Evolutionary conservation across 1,140 invertebrate species (phyloP).

Genomic region (Campoletis sonorensis): DNA sequence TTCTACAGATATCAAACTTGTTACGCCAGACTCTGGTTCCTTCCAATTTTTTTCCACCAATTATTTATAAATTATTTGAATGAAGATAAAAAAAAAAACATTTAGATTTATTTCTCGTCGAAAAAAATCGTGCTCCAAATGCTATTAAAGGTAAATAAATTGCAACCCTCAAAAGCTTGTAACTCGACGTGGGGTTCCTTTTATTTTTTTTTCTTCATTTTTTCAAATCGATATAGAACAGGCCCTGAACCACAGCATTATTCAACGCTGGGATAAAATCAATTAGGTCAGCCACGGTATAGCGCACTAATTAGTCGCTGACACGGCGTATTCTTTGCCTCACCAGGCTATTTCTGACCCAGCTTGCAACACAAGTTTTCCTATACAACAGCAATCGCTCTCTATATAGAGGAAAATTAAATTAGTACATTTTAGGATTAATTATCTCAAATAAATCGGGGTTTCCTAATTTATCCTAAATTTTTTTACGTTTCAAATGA

Average conservation of each 20-base stretch:
- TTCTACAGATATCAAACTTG: too few relatives aligned
- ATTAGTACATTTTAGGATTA: neutral
- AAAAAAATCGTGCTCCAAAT: too few relatives aligned
- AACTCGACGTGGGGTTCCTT: neutral
- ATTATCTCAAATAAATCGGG: neutral
- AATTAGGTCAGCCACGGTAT: slow-evolving; percentile 38
- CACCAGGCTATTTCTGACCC: slow-evolving; percentile 7
- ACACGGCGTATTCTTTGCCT: slow-evolving; percentile 30
- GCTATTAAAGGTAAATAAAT: neutral
- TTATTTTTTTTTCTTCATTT: too few relatives aligned
- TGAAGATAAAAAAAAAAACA: too few relatives aligned
- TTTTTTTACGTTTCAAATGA: too few relatives aligned
- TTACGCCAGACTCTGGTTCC: too few relatives aligned
- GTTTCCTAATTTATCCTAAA: too few relatives aligned
- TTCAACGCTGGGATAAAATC: slow-evolving; percentile 38
- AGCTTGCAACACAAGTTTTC: neutral
- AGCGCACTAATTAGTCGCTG: slow-evolving; percentile 35
- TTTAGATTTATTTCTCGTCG: too few relatives aligned
- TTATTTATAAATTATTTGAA: too few relatives aligned
- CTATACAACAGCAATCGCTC: neutral
- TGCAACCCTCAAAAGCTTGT: neutral
- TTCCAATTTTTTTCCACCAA: too few relatives aligned
- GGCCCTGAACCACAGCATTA: slow-evolving; percentile 24
- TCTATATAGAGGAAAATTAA: neutral
- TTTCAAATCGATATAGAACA: neutral